Evolutionary conservation across 2,797 vertebrate species (phyloP).

Genomic region (Orientallactaga sibirica): DNA sequence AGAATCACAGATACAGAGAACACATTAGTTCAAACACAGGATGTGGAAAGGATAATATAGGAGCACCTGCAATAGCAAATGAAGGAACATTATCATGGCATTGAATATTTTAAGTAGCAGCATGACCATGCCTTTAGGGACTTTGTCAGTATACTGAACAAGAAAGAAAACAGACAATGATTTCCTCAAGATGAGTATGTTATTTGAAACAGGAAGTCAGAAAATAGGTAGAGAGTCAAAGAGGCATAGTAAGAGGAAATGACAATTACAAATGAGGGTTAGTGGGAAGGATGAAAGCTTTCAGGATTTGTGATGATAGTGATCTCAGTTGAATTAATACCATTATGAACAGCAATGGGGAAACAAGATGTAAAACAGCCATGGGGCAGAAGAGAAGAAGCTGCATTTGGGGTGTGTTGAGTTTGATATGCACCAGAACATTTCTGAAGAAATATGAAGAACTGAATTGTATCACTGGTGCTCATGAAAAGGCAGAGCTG

Average conservation of each 20-base stretch:
- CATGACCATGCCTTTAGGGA: neutral
- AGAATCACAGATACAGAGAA: conserved; percentile 5
- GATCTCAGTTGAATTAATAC: neutral
- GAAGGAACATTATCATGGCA: neutral
- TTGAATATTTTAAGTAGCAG: neutral
- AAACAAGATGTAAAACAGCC: neutral
- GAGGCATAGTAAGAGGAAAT: neutral
- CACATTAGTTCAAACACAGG: neutral
- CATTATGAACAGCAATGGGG: neutral
- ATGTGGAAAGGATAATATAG: neutral
- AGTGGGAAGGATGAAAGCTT: neutral
- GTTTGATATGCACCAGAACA: neutral
- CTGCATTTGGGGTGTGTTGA: neutral
- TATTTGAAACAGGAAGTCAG: neutral
- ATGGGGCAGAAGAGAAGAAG: neutral
- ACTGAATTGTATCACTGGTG: neutral
- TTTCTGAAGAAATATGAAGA: neutral
- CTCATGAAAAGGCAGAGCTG: neutral
- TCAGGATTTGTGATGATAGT: neutral
- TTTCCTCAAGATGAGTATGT: neutral
- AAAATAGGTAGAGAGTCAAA: neutral
- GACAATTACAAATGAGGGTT: neutral
- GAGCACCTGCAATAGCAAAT: conserved; percentile 25
- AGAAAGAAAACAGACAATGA: neutral
- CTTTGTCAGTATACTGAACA: neutral